Evolutionary conservation across 1,140 invertebrate genomes (phyloP).

Genomic region (Calosoma granatense): DNA sequence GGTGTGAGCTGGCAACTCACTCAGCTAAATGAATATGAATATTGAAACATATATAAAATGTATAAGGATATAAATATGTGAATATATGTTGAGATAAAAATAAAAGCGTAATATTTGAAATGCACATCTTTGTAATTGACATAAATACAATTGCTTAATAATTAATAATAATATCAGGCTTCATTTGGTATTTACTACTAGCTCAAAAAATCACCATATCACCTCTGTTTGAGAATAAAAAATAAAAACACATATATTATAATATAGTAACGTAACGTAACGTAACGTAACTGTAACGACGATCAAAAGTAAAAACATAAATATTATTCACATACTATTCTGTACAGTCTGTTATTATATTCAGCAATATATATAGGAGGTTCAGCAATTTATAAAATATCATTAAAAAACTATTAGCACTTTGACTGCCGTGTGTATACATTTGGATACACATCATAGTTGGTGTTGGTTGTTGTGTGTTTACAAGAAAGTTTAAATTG

Average conservation of each 20-base stretch:
- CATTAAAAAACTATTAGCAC: too few relatives aligned
- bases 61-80: background rate
- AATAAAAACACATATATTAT: background rate
- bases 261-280: background rate
- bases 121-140: background rate
- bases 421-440: too few relatives aligned
- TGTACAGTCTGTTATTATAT: background rate
- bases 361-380: background rate
- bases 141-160: conserved; percentile 8
- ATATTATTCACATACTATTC: background rate
- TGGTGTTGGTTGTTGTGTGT: too few relatives aligned
- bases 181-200: conserved; percentile 4
- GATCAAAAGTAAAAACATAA: background rate
- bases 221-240: background rate
- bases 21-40: too few relatives aligned
- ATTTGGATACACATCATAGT: too few relatives aligned
- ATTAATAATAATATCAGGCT: conserved; percentile 6
- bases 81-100: background rate
- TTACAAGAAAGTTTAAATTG: too few relatives aligned
- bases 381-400: background rate
- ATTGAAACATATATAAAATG: too few relatives aligned
- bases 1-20: too few relatives aligned
- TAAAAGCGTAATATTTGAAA: background rate
- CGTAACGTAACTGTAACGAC: background rate
- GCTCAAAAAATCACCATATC: conserved; percentile 6